Base-by-base conservation (phyloP, 2,797 vertebrate species). In the Galagoides demidoff region DNA sequence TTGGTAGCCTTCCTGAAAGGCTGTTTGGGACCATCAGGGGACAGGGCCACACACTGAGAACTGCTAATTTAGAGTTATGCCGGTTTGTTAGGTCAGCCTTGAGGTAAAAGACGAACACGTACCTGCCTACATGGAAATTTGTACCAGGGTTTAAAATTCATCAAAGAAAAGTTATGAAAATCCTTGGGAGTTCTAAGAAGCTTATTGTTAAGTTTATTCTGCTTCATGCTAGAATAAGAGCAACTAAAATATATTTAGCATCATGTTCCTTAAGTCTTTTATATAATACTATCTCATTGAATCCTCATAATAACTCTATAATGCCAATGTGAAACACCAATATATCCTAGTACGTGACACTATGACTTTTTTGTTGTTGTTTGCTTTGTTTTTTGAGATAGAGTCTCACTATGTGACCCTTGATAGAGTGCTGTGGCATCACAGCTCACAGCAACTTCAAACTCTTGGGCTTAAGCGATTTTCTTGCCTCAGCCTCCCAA, bases 131-230 rank as follows among this genome's bases (percentile, higher is more conserved):
- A 7, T 52, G 64, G 78, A 84, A 96, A 89, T 74, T 29, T 89
- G 52, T 71, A 43, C 79, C 85, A 87, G 57, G 43, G 74, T 64
- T 93, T 83, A 68, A 94, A 90, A 74, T 17, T 86, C 45, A 63
- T n/a, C 73, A 92, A 89, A 79, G 7, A 43, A 74, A 82, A 90
- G 49, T 77, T 37, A 22, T 39, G 29, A 90, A 93, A 96, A 77
- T 19, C 13, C 64, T 89, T 49, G 16, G 52, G 20, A 14, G 27
- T 92, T 85, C 20, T 70, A 64, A 92, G 55, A 90, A 82, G 8
- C 29, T 31, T 64, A 88, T 92, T 95, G 71, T 49, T 89, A 81
- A 74, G 25, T 83, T 93, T 45, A 71, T 79, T 90, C 77, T 90
- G 37, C 34, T 90, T 88, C 14, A 45, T 89, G 14, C 55, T 74